Base-by-base conservation (phyloP, 2,797 vertebrate species). In the Alosa sapidissima region DNA sequence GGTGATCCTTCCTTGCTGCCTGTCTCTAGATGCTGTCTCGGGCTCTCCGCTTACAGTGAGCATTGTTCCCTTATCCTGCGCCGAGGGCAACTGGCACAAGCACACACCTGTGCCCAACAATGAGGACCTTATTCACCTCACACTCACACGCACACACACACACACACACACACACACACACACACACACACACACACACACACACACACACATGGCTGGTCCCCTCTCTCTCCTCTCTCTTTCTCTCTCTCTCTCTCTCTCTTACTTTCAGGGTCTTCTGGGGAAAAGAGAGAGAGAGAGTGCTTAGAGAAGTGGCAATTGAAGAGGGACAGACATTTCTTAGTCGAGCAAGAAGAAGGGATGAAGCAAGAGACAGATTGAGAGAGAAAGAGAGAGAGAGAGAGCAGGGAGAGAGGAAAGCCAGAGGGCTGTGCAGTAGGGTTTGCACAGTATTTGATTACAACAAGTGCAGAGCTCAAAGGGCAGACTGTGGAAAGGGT, bases 101-200 rank as follows among this genome's bases (percentile, higher is more conserved):
- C 91, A 94, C 88, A 91, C 93, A 93, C 93, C 94, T 96, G 95
- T 93, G 89, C 89, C 87, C 93, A 89, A 89, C 93, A 93, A 95
- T 93, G 84, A 91, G 86, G 58, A 92, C 92, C 91, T 94, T 91
- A 93, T 94, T 93, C 93, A 87, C 86, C 87, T 88, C 87, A 47
- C 78, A 45, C 41, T 13, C 62, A 14, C 62, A 33, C 28, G 10
- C n/a, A 28, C 60, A 28, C 60, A 60, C 58, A 60, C 21, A 60
- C 21, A 60, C 21, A 60, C 5, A 21, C 11, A 13, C 2, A 54
- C 13, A 54, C 13, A 54, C 14, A 14, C 13, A 52, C 10, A 24
- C 13, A 28, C 24, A 68, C 24, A 68, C 47, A 87, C 87, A 88
- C 82, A 89, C 21, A 60, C 5, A 21, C 11, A 13, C 2, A 54